A percentile compares a stretch with the other conserved stretches of the same genome.
Conservation (phyloP, 2,113 vertebrate species). For the Todiramphus chloris region DNA sequence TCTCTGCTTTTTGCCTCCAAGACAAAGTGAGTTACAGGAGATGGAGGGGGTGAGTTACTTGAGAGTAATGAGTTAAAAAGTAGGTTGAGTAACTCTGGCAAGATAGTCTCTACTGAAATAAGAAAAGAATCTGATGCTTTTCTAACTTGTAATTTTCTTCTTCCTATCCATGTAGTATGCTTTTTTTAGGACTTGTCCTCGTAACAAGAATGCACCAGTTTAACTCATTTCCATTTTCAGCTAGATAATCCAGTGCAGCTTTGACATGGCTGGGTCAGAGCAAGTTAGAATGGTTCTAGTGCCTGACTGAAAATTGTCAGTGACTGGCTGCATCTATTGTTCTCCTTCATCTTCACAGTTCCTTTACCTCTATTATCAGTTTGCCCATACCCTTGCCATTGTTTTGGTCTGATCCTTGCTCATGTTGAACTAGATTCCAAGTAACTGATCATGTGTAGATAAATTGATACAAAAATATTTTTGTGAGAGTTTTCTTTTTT, state of each 20-base stretch:
- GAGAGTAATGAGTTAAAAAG: not conserved
- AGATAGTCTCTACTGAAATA: not conserved
- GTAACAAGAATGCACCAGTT: fast-evolving
- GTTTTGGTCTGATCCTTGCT: not conserved
- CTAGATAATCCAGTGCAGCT: not conserved
- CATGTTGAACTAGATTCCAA: not conserved
- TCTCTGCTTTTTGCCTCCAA: not conserved
- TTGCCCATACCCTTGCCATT: not conserved
- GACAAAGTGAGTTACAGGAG: not conserved
- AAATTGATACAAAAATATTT: not conserved
- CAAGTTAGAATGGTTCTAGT: not conserved
- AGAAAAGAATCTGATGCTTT: not conserved
- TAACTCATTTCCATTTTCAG: not conserved
- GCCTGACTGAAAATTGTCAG: not conserved
- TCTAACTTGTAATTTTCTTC: not conserved
- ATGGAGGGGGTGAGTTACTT: not conserved
- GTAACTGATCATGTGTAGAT: not conserved
- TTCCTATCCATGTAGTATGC: fast-evolving
- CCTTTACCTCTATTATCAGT: not conserved
- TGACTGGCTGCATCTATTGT: not conserved
- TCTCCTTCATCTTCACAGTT: not conserved
- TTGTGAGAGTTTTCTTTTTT: not conserved
- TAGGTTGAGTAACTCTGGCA: not conserved
- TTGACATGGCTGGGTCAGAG: not conserved
- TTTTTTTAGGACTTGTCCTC: not conserved